These are phyloP conservation scores for Aplysina aerophoba DNA, from an alignment of 37 sponge, comb jelly and placozoan species.

Conservation along the genomic window DNA sequence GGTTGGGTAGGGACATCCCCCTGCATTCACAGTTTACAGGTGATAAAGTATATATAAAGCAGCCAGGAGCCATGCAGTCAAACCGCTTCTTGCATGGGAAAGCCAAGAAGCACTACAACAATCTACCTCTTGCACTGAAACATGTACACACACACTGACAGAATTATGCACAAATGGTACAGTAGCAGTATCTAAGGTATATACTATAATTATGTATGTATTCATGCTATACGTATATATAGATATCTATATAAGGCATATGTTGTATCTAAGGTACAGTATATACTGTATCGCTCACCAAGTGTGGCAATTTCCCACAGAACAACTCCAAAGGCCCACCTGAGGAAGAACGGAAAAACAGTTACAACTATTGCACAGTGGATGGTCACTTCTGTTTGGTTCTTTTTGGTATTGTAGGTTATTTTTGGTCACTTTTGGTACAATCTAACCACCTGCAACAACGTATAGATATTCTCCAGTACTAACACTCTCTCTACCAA, in stretches of 20 bases:
- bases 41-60: too few species aligned
- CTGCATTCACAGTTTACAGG: neutral
- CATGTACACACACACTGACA: neutral
- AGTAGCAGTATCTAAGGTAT: neutral
- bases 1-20: conserved; percentile 71
- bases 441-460: neutral
- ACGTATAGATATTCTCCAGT: neutral
- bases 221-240: neutral
- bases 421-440: too few species aligned
- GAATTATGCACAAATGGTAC: too few species aligned
- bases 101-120: too few species aligned
- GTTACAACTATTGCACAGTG: neutral
- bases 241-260: too few species aligned
- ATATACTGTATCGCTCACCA: conserved; percentile 28
- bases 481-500: neutral
- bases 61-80: too few species aligned
- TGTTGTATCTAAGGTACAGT: neutral
- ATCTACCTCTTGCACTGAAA: too few species aligned
- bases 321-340: conserved; percentile 75
- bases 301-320: conserved; percentile 83
- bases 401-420: too few species aligned
- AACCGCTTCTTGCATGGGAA: too few species aligned
- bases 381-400: neutral
- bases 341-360: neutral
- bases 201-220: neutral